Evolutionary conservation across 2,888 invertebrate species (phyloP), one percentile per base, ranked within the genome.

Genomic region (Oscheius sp.): DNA sequence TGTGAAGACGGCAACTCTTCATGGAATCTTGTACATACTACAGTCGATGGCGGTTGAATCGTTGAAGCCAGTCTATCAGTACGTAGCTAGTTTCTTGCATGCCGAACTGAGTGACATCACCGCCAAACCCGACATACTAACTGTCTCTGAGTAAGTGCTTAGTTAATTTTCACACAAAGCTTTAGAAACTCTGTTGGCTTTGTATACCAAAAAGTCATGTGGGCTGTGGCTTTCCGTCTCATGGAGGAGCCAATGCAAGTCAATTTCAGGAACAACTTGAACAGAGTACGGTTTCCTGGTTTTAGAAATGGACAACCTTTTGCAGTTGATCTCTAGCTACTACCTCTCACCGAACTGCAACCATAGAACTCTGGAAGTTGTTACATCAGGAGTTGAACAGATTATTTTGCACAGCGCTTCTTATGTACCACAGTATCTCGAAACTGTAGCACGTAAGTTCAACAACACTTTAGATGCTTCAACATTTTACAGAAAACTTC

Each of bases 21-120:
- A 85, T 51, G 86, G 86, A 2, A 42, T 84, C 2, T 62, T 84
- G 13, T 86, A 86, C 60, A 63, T 86, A 33, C 76, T 87, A n/a
- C 86, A 86, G 65, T 84, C 85, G 9, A 76, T 80, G 62, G 72
- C 78, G 1, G 55, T 77, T n/a, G 86, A 86, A 5, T 62, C 73
- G 0, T 55, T 78, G 21, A 70, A 74, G 29, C 68, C 71, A 2
- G 60, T 76, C 4, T 71, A 76, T 32, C 76, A 76, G 21, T 51
- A 76, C 13, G n/a, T 78, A 11, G 74, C 77, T 0, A 55, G 59
- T 0, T 78, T 63, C 37, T 21, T 79, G 37, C 48, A 66, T 3
- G 42, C 65, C 2, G 75, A 77, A 70, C 33, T 75, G 3, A 70
- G 62, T 2, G 58, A 37, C 13, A 33, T 51, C 0, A 47, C 65